phyloP scores from a whole-genome alignment of 1,140 invertebrate species.

The Sarcophaga bullata region DNA sequence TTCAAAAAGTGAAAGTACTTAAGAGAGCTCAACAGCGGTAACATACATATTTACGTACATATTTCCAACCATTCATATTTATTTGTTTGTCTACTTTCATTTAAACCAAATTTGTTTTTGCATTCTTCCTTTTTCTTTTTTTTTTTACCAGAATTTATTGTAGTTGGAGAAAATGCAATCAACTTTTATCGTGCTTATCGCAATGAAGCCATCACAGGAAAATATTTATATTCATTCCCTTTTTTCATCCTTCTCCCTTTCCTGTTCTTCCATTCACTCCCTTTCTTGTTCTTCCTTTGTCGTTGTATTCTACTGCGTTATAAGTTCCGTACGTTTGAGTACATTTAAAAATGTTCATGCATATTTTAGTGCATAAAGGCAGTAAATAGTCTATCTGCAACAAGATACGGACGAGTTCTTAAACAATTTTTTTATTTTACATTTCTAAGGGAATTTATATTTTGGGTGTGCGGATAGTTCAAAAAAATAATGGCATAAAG shows the following conservation, averaged over 20 bases:
- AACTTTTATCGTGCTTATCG: slow-evolving; percentile 34
- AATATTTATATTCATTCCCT: slow-evolving; percentile 29
- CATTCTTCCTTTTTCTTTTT: background rate
- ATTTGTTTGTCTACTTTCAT: slow-evolving; percentile 38
- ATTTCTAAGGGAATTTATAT: slow-evolving; percentile 1
- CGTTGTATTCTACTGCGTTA: background rate
- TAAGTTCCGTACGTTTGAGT: background rate
- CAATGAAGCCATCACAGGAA: slow-evolving; percentile 38
- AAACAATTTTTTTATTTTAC: background rate
- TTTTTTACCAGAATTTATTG: slow-evolving; percentile 7
- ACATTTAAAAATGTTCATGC: slow-evolving; percentile 34
- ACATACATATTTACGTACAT: background rate
- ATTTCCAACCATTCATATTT: slow-evolving; percentile 27
- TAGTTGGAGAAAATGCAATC: slow-evolving; percentile 33
- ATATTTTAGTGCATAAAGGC: slow-evolving; percentile 37
- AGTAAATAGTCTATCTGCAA: slow-evolving; percentile 34
- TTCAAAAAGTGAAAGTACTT: slow-evolving; percentile 37
- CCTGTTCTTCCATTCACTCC: background rate
- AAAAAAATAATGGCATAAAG: background rate
- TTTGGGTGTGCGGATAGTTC: background rate
- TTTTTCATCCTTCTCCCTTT: too few relatives aligned
- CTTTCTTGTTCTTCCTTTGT: background rate
- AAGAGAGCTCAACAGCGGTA: background rate
- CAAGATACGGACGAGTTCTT: slow-evolving; percentile 15
- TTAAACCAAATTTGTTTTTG: slow-evolving; percentile 33